Percentiles rank a stretch among this genome's conserved stretches.
phyloP scores from a whole-genome alignment of 2,113 vertebrate species.

The Ammodytes marinus region DNA sequence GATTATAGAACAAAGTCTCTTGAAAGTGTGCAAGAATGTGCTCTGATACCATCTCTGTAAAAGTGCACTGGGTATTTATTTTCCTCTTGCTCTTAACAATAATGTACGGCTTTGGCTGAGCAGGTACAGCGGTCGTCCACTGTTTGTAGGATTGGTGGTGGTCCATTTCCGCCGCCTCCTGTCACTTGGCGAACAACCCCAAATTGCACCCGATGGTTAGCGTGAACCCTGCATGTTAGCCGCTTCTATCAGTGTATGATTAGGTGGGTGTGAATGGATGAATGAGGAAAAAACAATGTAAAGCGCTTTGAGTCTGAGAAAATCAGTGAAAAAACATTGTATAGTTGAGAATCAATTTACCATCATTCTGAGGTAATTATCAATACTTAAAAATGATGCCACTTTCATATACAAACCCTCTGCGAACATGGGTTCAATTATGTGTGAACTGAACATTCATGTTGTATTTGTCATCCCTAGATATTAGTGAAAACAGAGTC shows the following conservation, averaged over 20 bases:
- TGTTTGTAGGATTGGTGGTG: too few species aligned
- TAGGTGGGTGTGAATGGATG: too few species aligned
- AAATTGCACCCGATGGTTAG: too few species aligned
- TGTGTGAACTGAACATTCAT: not conserved
- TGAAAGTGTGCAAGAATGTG: conserved; percentile 16
- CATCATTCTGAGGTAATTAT: not conserved
- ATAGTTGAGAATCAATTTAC: not conserved
- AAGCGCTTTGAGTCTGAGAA: too few species aligned
- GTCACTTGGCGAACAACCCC: too few species aligned
- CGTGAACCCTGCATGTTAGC: too few species aligned
- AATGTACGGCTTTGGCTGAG: too few species aligned
- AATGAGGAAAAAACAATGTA: too few species aligned
- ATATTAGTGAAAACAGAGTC: not conserved
- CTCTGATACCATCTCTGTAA: not conserved
- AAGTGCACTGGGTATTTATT: conserved; percentile 28
- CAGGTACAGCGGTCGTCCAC: too few species aligned
- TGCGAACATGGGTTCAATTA: not conserved
- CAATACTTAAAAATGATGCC: not conserved
- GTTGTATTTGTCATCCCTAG: not conserved
- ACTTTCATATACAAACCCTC: not conserved
- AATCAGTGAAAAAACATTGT: too few species aligned
- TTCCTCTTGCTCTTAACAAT: conserved; percentile 11
- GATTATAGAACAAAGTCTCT: conserved; percentile 37
- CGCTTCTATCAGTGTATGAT: too few species aligned
- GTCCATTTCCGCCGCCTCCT: too few species aligned